A percentile compares a stretch with the other conserved stretches of the same genome.
Evolutionary conservation across 2,797 vertebrate genomes (phyloP).

Genomic region (Emys orbicularis): DNA sequence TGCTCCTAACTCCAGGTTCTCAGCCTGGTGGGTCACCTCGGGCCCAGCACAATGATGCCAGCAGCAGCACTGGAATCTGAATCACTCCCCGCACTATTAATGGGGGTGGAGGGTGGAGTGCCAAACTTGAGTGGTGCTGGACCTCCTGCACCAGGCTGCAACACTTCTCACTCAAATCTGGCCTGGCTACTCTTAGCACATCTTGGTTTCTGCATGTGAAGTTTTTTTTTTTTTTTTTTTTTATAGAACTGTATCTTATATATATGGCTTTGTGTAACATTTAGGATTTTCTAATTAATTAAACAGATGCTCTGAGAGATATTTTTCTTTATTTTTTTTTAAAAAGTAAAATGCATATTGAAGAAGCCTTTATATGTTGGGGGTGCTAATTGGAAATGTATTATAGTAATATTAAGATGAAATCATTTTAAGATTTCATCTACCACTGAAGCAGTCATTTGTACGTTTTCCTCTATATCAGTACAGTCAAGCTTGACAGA

Average conservation of each 20-base stretch:
- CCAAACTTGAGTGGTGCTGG: too few relatives aligned
- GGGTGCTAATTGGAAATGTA: not conserved
- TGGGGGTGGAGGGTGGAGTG: too few relatives aligned
- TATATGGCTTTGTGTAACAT: not conserved
- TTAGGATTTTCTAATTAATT: constrained; percentile 1
- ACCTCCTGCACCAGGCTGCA: too few relatives aligned
- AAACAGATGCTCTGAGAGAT: constrained; percentile 2
- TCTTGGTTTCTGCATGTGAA: too few relatives aligned
- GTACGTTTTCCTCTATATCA: constrained; percentile 13
- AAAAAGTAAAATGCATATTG: not conserved
- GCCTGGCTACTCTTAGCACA: too few relatives aligned
- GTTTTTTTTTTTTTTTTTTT: not conserved
- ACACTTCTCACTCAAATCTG: too few relatives aligned
- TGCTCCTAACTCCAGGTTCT: too few relatives aligned
- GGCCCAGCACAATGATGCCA: too few relatives aligned
- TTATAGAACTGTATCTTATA: constrained; percentile 23
- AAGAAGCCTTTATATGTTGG: constrained; percentile 19
- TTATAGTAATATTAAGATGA: not conserved
- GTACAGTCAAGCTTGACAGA: constrained; percentile 42
- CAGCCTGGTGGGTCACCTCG: too few relatives aligned
- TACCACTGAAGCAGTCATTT: not conserved
- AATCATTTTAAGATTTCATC: constrained; percentile 18
- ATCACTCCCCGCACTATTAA: too few relatives aligned
- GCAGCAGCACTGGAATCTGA: too few relatives aligned
- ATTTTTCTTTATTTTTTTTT: constrained; percentile 30